Percentiles rank a stretch among this genome's conserved stretches.
Conservation (phyloP, 2,113 vertebrate genomes). For the Periophthalmodon schlosseri region DNA sequence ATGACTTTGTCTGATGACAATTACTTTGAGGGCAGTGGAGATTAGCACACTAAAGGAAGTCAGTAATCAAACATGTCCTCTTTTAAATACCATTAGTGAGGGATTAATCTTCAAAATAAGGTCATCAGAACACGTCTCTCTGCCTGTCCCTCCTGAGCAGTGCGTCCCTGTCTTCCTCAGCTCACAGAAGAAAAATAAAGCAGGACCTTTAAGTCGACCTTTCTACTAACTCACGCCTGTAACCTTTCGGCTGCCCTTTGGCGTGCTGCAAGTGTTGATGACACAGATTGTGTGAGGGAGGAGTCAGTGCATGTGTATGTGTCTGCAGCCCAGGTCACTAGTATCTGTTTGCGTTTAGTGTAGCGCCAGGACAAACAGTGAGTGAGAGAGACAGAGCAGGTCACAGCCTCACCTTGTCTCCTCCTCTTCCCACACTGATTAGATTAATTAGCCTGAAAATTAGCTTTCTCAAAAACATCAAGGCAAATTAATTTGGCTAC, state of each 20-base stretch:
- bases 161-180: conserved; percentile 38
- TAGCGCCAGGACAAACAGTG: conserved; percentile 4
- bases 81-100: conserved; percentile 59
- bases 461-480: conserved; percentile 69
- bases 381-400: conserved; percentile 27
- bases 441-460: conserved; percentile 71
- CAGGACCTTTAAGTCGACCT: conserved; percentile 76
- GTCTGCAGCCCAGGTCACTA: background rate
- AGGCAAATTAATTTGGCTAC: conserved; percentile 64
- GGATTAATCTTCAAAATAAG: conserved; percentile 65
- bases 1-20: conserved; percentile 17
- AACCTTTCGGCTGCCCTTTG: conserved; percentile 76
- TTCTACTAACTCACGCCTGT: conserved; percentile 74
- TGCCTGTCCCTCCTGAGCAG: conserved; percentile 36
- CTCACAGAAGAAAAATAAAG: conserved; percentile 59
- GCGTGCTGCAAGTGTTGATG: conserved; percentile 76
- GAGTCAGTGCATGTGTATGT: conserved; percentile 26
- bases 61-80: conserved; percentile 54
- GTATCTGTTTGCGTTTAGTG: conserved; percentile 18
- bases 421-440: conserved; percentile 52
- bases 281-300: conserved; percentile 58
- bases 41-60: conserved; percentile 30
- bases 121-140: conserved; percentile 53
- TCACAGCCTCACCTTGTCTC: conserved; percentile 6
- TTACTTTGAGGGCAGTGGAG: conserved; percentile 5